Evolutionary conservation across 2,888 invertebrate species (phyloP), one percentile per base, ranked within the genome.

Genomic region (Acheta domesticus): DNA sequence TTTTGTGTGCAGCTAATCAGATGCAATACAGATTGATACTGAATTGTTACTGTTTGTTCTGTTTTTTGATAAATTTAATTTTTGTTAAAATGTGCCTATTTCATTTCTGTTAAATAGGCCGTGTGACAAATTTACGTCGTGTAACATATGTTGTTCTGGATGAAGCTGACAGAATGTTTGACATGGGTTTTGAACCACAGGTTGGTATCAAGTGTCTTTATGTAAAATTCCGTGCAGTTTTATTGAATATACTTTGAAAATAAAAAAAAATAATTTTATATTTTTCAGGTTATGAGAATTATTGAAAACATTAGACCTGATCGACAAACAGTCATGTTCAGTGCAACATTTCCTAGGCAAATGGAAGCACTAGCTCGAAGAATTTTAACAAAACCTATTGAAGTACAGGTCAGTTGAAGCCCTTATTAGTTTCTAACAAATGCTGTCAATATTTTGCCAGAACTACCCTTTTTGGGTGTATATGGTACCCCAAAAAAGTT

Each of bases 141-240:
- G 97, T 98, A 74, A 99, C 99, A 0, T 99, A 98, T 86, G 93
- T 99, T 75, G 99, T 99, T 1, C 88, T 99, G 73, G 99, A 99
- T 86, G 99, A 99, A 87, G 99, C 99, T 0, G 99, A 99, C 87
- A 90, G 99, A 75, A 99, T 99, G 99, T 99, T 99, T 86, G 99
- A 99, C 86, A 98, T 99, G 98, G 98, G 98, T 21, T 99, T 99
- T 86, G 99, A 99, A 87, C 98, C 97, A 0, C 97, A 98, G 90
- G 93, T 92, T 83, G 82, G 79, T 79, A 48, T 48, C 11, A 11
- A 14, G 0, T 36, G 16, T 12, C 20, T 74, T 50, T 78, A 36
- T 49, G 36, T 36, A 8, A 5, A 12, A 73, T 83, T 78, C 82
- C 62, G n/a, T 36, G 11, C 48, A 50, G 77, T 62, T 82, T 77